These are phyloP conservation scores for Eilema depressum DNA, from an alignment of 2,888 invertebrate genomes.

Conservation along the genomic window DNA sequence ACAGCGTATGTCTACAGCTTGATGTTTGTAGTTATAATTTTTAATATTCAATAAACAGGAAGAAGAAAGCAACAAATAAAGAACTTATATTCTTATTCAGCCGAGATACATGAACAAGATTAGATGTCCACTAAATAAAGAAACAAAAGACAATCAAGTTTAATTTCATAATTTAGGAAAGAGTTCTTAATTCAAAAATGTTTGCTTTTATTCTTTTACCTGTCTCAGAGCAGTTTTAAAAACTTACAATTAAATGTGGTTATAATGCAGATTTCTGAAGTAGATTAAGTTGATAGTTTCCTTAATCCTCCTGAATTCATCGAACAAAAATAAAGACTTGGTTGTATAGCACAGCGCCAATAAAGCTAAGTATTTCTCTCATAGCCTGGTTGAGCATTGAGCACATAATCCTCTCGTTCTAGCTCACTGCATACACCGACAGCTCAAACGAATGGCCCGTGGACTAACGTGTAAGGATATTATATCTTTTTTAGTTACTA, in stretches of 20 bases:
- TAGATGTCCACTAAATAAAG: neutral
- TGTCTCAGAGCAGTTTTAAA: neutral
- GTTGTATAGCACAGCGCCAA: neutral
- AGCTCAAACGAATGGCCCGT: conserved; percentile 42
- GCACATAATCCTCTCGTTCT: conserved; percentile 45
- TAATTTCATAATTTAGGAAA: neutral
- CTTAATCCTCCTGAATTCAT: neutral
- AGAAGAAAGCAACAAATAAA: no score
- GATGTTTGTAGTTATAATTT: no score
- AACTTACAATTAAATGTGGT: neutral
- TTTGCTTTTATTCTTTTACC: neutral
- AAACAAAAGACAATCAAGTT: neutral
- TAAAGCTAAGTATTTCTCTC: conserved; percentile 15
- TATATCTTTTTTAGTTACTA: conserved; percentile 15
- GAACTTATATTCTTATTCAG: no score
- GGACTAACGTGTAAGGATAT: conserved; percentile 32
- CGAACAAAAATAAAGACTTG: neutral
- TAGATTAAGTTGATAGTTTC: neutral
- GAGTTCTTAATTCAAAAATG: neutral
- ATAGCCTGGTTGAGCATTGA: conserved; percentile 14
- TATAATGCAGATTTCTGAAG: neutral
- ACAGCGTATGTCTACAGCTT: no score
- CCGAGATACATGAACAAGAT: no score
- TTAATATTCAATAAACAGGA: no score
- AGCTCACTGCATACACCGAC: conserved; percentile 37